Evolutionary conservation across 1,140 invertebrate genomes (phyloP).

Genomic region (Archegozetes longisetosus): DNA sequence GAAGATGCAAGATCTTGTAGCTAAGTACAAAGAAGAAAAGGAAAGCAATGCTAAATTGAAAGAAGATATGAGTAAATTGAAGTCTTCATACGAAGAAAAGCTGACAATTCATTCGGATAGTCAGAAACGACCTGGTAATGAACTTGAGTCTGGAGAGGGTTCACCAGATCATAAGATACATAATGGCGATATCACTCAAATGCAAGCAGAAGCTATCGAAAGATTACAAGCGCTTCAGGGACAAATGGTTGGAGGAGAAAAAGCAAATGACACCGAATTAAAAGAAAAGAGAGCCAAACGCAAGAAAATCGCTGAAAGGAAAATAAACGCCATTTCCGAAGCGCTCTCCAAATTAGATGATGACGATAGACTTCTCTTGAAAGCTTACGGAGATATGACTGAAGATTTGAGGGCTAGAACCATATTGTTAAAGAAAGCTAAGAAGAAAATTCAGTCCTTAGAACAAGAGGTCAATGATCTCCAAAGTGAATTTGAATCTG

Average conservation of each 20-base stretch:
- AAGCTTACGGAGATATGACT: conserved; percentile 54
- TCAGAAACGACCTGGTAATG: too few relatives aligned
- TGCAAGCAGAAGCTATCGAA: conserved; percentile 12
- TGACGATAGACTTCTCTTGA: conserved; percentile 45
- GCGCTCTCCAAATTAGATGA: conserved; percentile 51
- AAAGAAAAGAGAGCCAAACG: conserved; percentile 44
- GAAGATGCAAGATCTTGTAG: conserved; percentile 36
- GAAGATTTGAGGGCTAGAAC: conserved; percentile 56
- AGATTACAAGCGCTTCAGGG: conserved; percentile 51
- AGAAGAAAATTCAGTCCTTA: conserved; percentile 44
- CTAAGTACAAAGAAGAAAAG: conserved; percentile 40
- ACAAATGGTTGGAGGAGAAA: conserved; percentile 61
- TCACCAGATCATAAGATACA: not conserved
- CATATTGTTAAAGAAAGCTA: conserved; percentile 47
- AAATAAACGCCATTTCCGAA: conserved; percentile 38
- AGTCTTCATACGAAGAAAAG: conserved; percentile 39
- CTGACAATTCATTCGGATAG: too few relatives aligned
- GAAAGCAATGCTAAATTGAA: conserved; percentile 39
- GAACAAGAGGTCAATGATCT: conserved; percentile 59
- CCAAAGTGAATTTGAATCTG: conserved; percentile 65
- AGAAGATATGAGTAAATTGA: conserved; percentile 39
- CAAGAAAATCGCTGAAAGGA: conserved; percentile 48
- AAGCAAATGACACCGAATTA: conserved; percentile 44
- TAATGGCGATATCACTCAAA: not conserved
- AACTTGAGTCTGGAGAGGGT: not conserved